These are phyloP conservation scores for Saimiri boliviensis DNA, from an alignment of 2,113 vertebrate species.

Conservation along the genomic window DNA sequence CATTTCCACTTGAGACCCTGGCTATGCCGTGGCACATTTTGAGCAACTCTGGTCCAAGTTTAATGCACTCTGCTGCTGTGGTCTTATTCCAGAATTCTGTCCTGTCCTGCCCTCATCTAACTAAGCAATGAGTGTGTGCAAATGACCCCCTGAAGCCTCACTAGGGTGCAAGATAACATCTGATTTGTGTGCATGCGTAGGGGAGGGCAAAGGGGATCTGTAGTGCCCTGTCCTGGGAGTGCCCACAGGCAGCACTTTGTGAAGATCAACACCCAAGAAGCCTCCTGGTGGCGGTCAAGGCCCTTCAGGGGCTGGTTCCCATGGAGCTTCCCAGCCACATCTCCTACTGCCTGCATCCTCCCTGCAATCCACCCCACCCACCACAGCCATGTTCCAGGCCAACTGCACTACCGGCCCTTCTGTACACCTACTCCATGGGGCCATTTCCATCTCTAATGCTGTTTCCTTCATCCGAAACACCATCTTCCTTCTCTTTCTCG, in stretches of 20 bases:
- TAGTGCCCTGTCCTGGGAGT: neutral
- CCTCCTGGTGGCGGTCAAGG: neutral
- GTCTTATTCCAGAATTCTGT: neutral
- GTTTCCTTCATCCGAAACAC: neutral
- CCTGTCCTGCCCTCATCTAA: neutral
- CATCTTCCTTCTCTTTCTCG: neutral
- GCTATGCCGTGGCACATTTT: neutral
- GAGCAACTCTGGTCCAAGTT: neutral
- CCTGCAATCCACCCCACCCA: neutral
- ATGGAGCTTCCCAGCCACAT: neutral
- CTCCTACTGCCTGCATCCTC: too few species aligned
- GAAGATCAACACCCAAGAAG: neutral
- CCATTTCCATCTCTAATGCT: neutral
- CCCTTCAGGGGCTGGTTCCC: neutral
- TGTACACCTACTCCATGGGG: neutral
- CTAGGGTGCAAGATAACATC: neutral
- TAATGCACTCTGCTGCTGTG: neutral
- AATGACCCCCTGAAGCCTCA: neutral
- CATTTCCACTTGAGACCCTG: neutral
- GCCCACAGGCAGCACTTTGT: neutral
- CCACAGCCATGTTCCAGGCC: neutral
- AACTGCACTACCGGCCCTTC: fast-evolving
- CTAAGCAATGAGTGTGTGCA: neutral
- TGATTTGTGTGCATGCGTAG: too few species aligned
- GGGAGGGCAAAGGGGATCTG: too few species aligned